These are phyloP conservation scores for Diarsia mendica DNA, from an alignment of 2,888 invertebrate genomes.

Conservation along the genomic window DNA sequence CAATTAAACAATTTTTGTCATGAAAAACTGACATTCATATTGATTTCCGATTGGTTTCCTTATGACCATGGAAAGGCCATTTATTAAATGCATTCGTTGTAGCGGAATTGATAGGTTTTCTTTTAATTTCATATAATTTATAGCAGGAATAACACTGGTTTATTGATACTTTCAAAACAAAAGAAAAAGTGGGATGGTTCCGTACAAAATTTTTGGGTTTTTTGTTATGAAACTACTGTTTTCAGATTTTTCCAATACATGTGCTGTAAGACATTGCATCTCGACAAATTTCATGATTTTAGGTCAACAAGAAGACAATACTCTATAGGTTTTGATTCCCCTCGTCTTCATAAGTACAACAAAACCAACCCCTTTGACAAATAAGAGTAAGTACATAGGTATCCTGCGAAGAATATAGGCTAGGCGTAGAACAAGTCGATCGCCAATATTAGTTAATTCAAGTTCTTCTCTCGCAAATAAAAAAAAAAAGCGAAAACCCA, in stretches of 20 bases:
- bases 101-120: background rate
- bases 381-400: background rate
- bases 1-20: constrained; percentile 6
- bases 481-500: background rate
- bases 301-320: background rate
- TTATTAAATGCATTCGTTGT: background rate
- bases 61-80: constrained; percentile 4
- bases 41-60: constrained; percentile 48
- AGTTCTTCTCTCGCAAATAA: background rate
- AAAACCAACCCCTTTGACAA: background rate
- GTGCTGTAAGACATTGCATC: too few species aligned
- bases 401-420: background rate
- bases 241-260: too few species aligned
- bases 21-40: constrained; percentile 16
- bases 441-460: background rate
- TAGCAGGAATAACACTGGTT: background rate
- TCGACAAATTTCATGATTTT: background rate
- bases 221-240: too few species aligned
- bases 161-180: background rate
- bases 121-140: background rate
- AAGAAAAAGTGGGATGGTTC: background rate
- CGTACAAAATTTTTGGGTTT: background rate
- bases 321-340: too few species aligned
- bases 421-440: background rate
- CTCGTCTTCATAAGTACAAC: too few species aligned